These are phyloP conservation scores for Thymelicus acteon DNA, from an alignment of 2,888 invertebrate species.

Conservation along the genomic window DNA sequence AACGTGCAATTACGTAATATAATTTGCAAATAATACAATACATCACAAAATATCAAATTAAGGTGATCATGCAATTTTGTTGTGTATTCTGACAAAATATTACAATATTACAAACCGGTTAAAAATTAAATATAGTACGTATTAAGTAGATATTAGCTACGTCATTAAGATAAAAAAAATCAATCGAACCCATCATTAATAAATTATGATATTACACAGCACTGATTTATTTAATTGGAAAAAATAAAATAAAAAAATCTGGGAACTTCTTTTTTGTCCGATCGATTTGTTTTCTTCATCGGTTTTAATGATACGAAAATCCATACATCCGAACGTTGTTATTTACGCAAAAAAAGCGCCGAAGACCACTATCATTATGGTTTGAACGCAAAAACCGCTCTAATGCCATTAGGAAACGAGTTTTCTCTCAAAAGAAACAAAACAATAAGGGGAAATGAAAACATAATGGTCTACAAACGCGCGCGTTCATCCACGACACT, in stretches of 20 bases:
- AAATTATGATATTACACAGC: background rate
- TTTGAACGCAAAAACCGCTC: constrained; percentile 18
- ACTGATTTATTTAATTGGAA: background rate
- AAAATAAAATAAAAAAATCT: background rate
- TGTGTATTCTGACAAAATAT: background rate
- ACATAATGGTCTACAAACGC: constrained; percentile 31
- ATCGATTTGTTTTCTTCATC: background rate
- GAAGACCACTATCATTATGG: constrained; percentile 15
- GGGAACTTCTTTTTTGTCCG: background rate
- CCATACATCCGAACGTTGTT: background rate
- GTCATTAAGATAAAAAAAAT: too few species aligned
- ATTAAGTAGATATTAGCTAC: too few species aligned
- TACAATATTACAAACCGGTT: too few species aligned
- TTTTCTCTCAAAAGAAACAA: constrained; percentile 36
- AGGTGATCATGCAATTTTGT: background rate
- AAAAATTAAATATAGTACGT: too few species aligned
- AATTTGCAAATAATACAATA: background rate
- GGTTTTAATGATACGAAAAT: constrained; percentile 1
- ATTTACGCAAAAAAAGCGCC: background rate
- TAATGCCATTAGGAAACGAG: constrained; percentile 24
- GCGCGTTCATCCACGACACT: constrained; percentile 31
- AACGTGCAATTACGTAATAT: background rate
- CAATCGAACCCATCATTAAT: background rate
- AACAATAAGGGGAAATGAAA: constrained; percentile 37
- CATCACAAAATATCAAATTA: background rate